phyloP scores from a whole-genome alignment of 2,888 invertebrate species.

The Drosophila suboccidentalis region DNA sequence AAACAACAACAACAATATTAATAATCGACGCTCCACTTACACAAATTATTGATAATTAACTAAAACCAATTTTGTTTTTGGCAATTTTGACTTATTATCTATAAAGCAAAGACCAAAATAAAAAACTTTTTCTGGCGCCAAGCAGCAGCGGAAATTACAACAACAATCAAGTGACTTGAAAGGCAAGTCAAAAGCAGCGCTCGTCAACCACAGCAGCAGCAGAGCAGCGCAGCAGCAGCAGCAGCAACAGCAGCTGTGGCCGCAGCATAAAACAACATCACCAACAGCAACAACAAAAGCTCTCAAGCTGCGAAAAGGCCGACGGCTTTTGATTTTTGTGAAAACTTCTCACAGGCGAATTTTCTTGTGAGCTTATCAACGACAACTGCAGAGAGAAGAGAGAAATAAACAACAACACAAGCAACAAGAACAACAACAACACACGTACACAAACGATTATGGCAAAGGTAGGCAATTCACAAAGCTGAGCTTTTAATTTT shows the following conservation, averaged over 20 bases:
- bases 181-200: conserved; percentile 34
- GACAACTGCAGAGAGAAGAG: conserved; percentile 4
- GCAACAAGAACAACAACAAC: no score
- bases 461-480: conserved; percentile 72
- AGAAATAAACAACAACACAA: not conserved
- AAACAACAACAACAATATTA: conserved; percentile 26
- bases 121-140: conserved; percentile 28
- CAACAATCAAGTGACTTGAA: conserved; percentile 27
- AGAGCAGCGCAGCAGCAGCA: conserved; percentile 29
- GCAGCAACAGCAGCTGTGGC: conserved; percentile 10
- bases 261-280: conserved; percentile 10
- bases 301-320: conserved; percentile 40
- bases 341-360: conserved; percentile 29
- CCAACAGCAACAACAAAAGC: conserved; percentile 31
- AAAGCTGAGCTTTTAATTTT: conserved; percentile 64
- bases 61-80: conserved; percentile 24
- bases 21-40: conserved; percentile 25
- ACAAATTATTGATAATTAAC: conserved; percentile 53
- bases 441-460: conserved; percentile 61
- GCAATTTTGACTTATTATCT: conserved; percentile 24
- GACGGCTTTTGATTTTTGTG: conserved; percentile 50
- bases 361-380: conserved; percentile 43
- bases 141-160: conserved; percentile 18
- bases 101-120: conserved; percentile 6
- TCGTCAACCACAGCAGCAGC: conserved; percentile 36